Conservation (phyloP, 2,888 invertebrate species). For the Griposia aprilina region DNA sequence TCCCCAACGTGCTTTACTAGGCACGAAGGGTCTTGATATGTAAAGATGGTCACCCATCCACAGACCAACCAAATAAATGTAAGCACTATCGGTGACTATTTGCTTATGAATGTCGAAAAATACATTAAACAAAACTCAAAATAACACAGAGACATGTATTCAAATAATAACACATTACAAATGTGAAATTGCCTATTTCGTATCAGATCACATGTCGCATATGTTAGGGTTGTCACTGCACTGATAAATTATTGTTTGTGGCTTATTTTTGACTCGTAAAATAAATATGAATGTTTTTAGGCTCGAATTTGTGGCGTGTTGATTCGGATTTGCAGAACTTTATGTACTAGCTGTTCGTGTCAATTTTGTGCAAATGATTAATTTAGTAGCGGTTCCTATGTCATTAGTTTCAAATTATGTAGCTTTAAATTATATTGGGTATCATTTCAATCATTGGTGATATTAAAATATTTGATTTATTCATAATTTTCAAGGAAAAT, state of each 20-base stretch:
- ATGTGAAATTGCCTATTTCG: constrained; percentile 62
- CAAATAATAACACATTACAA: constrained; percentile 61
- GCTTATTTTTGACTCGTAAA: constrained; percentile 36
- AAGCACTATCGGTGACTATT: neutral
- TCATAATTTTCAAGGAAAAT: neutral
- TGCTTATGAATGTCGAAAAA: neutral
- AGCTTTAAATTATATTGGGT: neutral
- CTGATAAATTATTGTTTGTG: constrained; percentile 60
- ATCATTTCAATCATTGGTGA: neutral
- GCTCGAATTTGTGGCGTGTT: constrained; percentile 35
- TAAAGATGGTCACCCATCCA: too few species aligned
- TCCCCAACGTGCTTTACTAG: too few species aligned
- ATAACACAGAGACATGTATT: constrained; percentile 37
- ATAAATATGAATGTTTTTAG: constrained; percentile 51
- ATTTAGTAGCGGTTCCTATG: neutral
- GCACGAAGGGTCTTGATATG: too few species aligned
- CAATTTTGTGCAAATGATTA: constrained; percentile 21
- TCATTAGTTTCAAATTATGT: constrained; percentile 9
- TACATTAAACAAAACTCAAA: constrained; percentile 18
- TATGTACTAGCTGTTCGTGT: constrained; percentile 1
- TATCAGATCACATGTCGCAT: constrained; percentile 60
- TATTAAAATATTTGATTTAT: neutral
- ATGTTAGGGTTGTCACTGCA: constrained; percentile 55
- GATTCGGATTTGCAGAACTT: constrained; percentile 17
- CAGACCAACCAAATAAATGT: too few species aligned